Evolutionary conservation across 2,888 invertebrate genomes (phyloP), one percentile per base, ranked within the genome.

Genomic region (Chymomyza amoena): DNA sequence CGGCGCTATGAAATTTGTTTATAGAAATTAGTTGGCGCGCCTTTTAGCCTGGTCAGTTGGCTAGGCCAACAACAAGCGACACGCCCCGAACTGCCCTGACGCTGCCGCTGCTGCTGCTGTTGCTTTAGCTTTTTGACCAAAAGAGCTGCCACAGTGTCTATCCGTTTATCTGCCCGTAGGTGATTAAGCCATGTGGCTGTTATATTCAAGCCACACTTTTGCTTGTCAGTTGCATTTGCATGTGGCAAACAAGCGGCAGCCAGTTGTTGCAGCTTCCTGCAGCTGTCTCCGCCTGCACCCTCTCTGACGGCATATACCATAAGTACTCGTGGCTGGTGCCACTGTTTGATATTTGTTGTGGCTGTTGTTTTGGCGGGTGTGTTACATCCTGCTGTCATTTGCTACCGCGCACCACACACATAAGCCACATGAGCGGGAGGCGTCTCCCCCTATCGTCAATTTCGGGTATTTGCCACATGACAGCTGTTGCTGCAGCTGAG

Each of bases 81-180:
- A 18, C 52, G 16, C 16, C 18, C 16, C 52, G 16, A 9, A 54
- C 52, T 54, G 52, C 18, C 65, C 68, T 73, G 54, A 68, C 68
- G 45, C 71, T 59, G 18, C 56, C 25, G 25, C 25, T 25, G 25
- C 25, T 2, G 25, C n/a, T n/a, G n/a, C n/a, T n/a, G n/a, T n/a
- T n/a, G n/a, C n/a, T n/a, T n/a, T n/a, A n/a, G n/a, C n/a, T 25
- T 25, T 25, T 25, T 20, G 15, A 13, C 59, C 20, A 56, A 5
- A 18, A 39, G 25, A 57, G 25, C 65, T 54, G 54, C 54, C 54
- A 54, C 15, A 54, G 16, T 57, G 57, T 25, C 79, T 72, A 76
- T 72, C 70, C 56, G 85, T 75, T 78, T 79, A 78, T 85, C 76
- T 83, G 89, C 83, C 84, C 88, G 88, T 88, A 89, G 89, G 84